A percentile compares a stretch with the other conserved stretches of the same genome.
Evolutionary conservation across 2,888 invertebrate genomes (phyloP).

Genomic region (Epicampocera succincta): DNA sequence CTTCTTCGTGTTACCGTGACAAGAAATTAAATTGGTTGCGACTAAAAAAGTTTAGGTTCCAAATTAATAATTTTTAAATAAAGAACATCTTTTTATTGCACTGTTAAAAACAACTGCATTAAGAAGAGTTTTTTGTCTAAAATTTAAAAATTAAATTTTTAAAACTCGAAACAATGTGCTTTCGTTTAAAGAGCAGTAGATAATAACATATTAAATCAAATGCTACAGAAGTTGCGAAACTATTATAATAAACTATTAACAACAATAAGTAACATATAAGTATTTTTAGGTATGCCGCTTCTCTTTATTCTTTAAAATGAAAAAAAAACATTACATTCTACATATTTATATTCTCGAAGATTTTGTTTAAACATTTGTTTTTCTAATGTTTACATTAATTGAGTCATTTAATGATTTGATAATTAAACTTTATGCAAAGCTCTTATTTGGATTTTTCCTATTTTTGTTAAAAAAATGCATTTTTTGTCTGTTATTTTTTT

Average conservation of each 20-base stretch:
- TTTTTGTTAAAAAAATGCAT: slow-evolving; percentile 49
- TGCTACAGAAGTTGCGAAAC: slow-evolving; percentile 29
- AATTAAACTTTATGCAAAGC: slow-evolving; percentile 7
- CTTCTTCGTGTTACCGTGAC: slow-evolving; percentile 16
- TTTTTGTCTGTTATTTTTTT: slow-evolving; percentile 38
- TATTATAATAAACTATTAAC: slow-evolving; percentile 22
- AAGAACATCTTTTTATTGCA: slow-evolving; percentile 14
- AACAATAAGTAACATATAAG: slow-evolving; percentile 37
- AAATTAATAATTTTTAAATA: slow-evolving; percentile 1
- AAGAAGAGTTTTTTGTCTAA: not conserved
- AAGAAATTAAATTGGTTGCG: slow-evolving; percentile 9
- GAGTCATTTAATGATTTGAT: slow-evolving; percentile 59
- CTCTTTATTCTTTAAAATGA: slow-evolving; percentile 49
- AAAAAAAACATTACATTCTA: slow-evolving; percentile 26
- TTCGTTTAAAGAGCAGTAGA: slow-evolving; percentile 11
- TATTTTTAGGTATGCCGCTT: slow-evolving; percentile 41
- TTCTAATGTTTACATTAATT: slow-evolving; percentile 11
- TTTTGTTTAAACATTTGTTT: slow-evolving; percentile 22
- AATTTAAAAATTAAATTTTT: slow-evolving; percentile 1
- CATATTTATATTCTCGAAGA: no score
- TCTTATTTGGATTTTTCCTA: slow-evolving; percentile 26
- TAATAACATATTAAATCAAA: slow-evolving; percentile 21
- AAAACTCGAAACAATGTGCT: not conserved
- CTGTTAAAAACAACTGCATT: slow-evolving; percentile 11
- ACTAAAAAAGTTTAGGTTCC: no score